Evolutionary conservation across 1,140 invertebrate genomes (phyloP).

Genomic region (Metopolophium dirhodum): DNA sequence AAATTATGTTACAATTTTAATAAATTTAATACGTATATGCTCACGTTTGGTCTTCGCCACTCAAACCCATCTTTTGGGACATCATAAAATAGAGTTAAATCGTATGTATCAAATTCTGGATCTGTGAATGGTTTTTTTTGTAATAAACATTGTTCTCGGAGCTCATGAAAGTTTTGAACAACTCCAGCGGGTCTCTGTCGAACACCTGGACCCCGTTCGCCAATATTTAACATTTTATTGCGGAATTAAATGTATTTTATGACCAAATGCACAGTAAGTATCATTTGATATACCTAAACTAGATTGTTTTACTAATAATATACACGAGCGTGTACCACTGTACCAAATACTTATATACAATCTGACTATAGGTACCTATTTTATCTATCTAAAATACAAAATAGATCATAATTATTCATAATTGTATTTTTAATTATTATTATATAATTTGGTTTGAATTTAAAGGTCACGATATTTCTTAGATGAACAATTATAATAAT

Average conservation of each 20-base stretch:
- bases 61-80: slow-evolving; percentile 76
- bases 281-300: neutral
- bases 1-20: neutral
- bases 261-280: neutral
- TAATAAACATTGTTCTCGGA: slow-evolving; percentile 74
- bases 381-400: too few species aligned
- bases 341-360: too few species aligned
- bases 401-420: too few species aligned
- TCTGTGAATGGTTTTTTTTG: slow-evolving; percentile 84
- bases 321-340: too few species aligned
- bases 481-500: too few species aligned
- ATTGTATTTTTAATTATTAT: too few species aligned
- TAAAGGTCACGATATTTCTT: too few species aligned
- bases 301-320: too few species aligned
- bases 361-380: too few species aligned
- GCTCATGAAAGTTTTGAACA: slow-evolving; percentile 76
- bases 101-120: slow-evolving; percentile 80
- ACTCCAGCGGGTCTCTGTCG: slow-evolving; percentile 63
- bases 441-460: too few species aligned
- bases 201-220: slow-evolving; percentile 72
- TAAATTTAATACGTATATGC: slow-evolving; percentile 50
- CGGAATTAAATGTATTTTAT: neutral
- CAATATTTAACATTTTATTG: slow-evolving; percentile 67
- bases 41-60: slow-evolving; percentile 81
- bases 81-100: slow-evolving; percentile 73